phyloP scores from a whole-genome alignment of 2,113 vertebrate species.

The Aptenodytes forsteri region DNA sequence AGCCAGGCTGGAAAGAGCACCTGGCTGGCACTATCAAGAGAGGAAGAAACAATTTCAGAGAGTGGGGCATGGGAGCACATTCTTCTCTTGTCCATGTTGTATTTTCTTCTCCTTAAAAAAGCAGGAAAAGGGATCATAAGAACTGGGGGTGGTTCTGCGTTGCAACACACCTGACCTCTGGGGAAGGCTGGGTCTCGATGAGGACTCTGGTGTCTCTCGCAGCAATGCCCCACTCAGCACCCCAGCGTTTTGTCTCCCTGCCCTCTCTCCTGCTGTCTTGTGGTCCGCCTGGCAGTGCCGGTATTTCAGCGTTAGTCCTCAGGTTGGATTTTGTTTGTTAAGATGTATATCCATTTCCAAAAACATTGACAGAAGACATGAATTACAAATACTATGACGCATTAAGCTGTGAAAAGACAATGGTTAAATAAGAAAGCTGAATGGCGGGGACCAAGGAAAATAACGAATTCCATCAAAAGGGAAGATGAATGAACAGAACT shows the following conservation, averaged over 20 bases:
- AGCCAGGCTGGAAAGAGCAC: not conserved
- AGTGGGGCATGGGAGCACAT: not conserved
- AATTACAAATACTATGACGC: slow-evolving; percentile 74
- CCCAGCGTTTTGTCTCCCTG: slow-evolving; percentile 49
- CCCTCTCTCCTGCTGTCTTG: not conserved
- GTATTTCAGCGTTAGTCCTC: not conserved
- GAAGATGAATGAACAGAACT: slow-evolving; percentile 80
- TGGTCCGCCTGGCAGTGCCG: not conserved
- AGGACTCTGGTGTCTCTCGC: not conserved
- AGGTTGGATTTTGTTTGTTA: slow-evolving; percentile 36
- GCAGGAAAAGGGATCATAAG: not conserved
- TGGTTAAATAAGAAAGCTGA: slow-evolving; percentile 77
- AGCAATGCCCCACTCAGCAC: not conserved
- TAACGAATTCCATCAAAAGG: slow-evolving; percentile 70
- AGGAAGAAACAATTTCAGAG: not conserved
- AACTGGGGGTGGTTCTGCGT: not conserved
- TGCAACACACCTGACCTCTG: not conserved
- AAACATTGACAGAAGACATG: slow-evolving; percentile 47
- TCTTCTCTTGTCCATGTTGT: not conserved
- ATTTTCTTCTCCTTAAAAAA: not conserved
- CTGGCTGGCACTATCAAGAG: not conserved
- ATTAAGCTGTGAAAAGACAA: slow-evolving; percentile 74
- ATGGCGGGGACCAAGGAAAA: slow-evolving; percentile 23
- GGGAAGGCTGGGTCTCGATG: not conserved
- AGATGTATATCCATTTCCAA: slow-evolving; percentile 54